A percentile compares a stretch with the other conserved stretches of the same genome.
Conservation (phyloP, 2,113 vertebrate genomes). For the Dicaeum eximium region DNA sequence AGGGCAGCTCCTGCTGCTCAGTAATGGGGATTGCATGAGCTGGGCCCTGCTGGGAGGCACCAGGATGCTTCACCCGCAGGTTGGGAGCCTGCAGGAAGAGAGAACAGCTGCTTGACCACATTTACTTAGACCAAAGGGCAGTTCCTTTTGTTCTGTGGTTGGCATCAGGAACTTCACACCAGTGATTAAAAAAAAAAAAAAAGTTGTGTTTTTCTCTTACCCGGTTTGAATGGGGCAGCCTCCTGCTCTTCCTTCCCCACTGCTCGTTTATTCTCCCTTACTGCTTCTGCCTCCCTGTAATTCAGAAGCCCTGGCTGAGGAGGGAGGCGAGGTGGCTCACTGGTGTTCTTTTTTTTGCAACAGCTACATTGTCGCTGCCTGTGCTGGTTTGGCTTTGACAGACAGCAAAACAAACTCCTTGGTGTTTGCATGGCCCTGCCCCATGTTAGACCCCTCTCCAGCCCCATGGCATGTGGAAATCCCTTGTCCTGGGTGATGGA, state of each 20-base stretch:
- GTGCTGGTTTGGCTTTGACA: not conserved
- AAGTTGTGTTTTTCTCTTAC: not conserved
- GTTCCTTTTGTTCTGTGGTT: not conserved
- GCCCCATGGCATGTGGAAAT: not conserved
- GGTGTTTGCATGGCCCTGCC: accelerated
- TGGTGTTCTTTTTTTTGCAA: not conserved
- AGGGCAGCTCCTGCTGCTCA: not conserved
- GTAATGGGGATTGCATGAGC: not conserved
- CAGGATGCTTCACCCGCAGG: not conserved
- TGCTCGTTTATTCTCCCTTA: not conserved
- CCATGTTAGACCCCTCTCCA: not conserved
- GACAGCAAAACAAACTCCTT: not conserved
- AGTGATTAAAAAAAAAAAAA: not conserved
- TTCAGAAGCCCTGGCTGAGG: not conserved
- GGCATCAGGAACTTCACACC: not conserved
- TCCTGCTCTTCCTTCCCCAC: not conserved
- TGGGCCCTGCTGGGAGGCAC: not conserved
- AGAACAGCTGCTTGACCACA: not conserved
- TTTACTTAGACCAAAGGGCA: not conserved
- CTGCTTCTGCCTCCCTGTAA: not conserved
- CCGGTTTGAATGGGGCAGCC: not conserved
- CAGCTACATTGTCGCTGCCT: not conserved
- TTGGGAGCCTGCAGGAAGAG: not conserved
- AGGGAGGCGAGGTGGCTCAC: not conserved
- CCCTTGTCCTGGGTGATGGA: not conserved